Evolutionary conservation across 2,113 vertebrate genomes (phyloP).

Genomic region (Seriola quinqueradiata): DNA sequence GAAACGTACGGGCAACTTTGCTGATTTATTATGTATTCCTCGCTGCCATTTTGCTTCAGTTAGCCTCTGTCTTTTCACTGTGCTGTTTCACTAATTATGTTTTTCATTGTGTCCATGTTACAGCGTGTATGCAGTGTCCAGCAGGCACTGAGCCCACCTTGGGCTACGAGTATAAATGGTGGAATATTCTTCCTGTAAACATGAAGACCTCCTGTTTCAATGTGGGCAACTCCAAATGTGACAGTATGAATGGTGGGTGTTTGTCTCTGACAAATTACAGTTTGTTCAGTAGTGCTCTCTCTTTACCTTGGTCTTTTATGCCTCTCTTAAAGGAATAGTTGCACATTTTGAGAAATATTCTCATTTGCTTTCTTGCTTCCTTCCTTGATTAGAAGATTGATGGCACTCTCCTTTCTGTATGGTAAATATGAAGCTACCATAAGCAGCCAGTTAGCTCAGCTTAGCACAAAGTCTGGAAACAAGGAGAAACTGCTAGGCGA

Average conservation of each 20-base stretch:
- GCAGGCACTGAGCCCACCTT: constrained; percentile 94
- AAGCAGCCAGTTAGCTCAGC: not conserved
- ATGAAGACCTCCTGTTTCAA: constrained; percentile 99
- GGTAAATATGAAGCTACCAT: not conserved
- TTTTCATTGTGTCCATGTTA: not conserved
- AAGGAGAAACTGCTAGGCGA: not conserved
- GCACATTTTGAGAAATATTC: not conserved
- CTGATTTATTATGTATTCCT: not conserved
- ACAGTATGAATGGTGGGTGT: constrained; percentile 94
- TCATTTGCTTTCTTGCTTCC: not conserved
- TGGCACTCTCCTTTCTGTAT: not conserved
- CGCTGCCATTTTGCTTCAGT: not conserved
- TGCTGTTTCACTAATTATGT: not conserved
- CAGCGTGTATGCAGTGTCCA: constrained; percentile 92
- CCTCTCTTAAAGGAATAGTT: not conserved
- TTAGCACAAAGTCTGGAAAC: not conserved
- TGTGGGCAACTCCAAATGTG: constrained; percentile 96
- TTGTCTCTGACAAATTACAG: not conserved
- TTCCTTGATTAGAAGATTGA: not conserved
- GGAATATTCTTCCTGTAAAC: constrained; percentile 93
- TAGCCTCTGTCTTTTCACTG: not conserved
- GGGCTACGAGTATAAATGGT: constrained; percentile 98
- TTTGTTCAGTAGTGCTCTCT: not conserved
- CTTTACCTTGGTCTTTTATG: not conserved
- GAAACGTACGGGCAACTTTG: constrained; percentile 80